Percentiles rank a stretch among this genome's conserved stretches.
Evolutionary conservation across 2,888 invertebrate species (phyloP).

Genomic region (Lithodes maja): DNA sequence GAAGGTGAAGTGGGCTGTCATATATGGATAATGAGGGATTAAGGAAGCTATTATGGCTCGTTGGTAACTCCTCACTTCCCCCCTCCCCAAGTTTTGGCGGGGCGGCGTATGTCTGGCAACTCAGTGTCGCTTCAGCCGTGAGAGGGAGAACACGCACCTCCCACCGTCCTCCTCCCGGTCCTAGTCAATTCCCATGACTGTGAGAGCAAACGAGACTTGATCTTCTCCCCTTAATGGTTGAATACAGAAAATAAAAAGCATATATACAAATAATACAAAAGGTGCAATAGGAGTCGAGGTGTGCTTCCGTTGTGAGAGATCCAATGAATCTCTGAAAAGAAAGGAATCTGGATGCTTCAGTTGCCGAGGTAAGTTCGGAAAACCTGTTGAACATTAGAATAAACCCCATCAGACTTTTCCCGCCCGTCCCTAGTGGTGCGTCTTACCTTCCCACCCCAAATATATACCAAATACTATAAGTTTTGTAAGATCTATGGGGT

Average conservation of each 20-base stretch:
- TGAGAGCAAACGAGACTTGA: conserved; percentile 30
- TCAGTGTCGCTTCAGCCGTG: conserved; percentile 60
- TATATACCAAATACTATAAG: background rate
- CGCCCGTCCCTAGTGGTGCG: background rate
- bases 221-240: background rate
- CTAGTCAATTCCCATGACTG: conserved; percentile 57
- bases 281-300: conserved; percentile 34
- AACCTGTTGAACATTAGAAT: conserved; percentile 47
- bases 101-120: conserved; percentile 49
- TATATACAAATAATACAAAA: background rate
- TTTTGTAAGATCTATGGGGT: background rate
- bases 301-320: conserved; percentile 30
- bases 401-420: background rate
- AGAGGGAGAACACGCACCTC: conserved; percentile 34
- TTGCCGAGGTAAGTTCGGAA: conserved; percentile 48
- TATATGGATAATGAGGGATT: background rate
- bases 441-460: background rate
- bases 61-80: background rate
- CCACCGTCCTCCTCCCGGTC: conserved; percentile 57
- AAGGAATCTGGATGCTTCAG: conserved; percentile 45
- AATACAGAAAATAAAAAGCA: conserved; percentile 16
- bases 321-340: conserved; percentile 21
- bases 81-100: conserved; percentile 31
- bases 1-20: background rate
- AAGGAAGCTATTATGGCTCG: background rate